Base-by-base conservation (phyloP, 1,140 invertebrate species). In the Caenorhabditis remanei region DNA sequence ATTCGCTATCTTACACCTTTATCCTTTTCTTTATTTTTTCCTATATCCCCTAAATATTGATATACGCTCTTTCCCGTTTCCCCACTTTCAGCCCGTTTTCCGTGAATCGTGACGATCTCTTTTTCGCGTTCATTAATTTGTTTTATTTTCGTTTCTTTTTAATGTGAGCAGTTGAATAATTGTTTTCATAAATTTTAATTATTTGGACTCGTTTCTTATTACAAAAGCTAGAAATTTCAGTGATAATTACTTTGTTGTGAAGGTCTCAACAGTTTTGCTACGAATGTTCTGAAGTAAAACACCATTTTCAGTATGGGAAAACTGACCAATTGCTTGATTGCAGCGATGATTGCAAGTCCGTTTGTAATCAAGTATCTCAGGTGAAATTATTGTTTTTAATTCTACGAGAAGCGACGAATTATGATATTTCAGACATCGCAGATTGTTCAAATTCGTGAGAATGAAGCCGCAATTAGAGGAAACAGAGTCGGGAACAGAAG, bases 101-200 rank as follows among this genome's bases (percentile, higher is more conserved):
- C 46, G 43, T 79, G 71, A 79, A 79, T 79, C 41, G 43, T 79
- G 46, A 48, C 19, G 71, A 79, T 79, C 71, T 79, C 71, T 40
- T 79, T 71, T 50, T 53, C 50, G 50, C 71, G 71, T 79, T 32
- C 67, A 16, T 11, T 79, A 79, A 79, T 43, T 79, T 79, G 71
- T 79, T 79, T 79, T 19, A 5, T 48, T 79, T 50, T 79, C 14
- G 40, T 16, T 50, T 79, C 32, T 79, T 9, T 46, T 75, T 19
- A n/a, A 4, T 48, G 4, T 75, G 1, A 14, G 50, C 16, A 53
- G 16, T 11, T 75, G 4, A 75, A 16, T 46, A 46, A 46, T 40
- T 48, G 9, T 75, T n/a, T 58, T 58, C 21, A n/a, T 19, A 58
- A 58, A 58, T n/a, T 21, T 58, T 16, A 19, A n/a, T 8, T 58